Percentiles rank a stretch among this genome's conserved stretches.
phyloP scores from a whole-genome alignment of 1,140 invertebrate genomes.

The Drosophila obscura region DNA sequence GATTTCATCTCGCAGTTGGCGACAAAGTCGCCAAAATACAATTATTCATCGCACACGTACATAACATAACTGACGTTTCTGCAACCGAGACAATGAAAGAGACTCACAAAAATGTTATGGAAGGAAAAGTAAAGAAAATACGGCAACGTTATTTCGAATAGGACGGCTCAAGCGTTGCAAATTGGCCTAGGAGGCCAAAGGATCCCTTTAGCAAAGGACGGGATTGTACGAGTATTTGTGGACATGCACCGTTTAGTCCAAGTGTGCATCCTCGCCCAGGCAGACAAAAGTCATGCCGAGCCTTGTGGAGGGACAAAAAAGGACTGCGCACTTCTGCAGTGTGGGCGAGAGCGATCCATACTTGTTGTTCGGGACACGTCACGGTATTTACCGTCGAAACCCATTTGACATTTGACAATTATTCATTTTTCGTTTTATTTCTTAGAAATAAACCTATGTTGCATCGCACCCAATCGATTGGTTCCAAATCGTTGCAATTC shows the following conservation, averaged over 20 bases:
- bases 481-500: constrained; percentile 75
- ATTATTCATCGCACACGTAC: constrained; percentile 51
- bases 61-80: constrained; percentile 33
- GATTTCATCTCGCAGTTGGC: constrained; percentile 57
- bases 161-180: constrained; percentile 68
- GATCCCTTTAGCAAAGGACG: constrained; percentile 22
- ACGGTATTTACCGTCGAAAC: constrained; percentile 44
- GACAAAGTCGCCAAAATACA: constrained; percentile 65
- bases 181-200: constrained; percentile 63
- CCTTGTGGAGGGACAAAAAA: constrained; percentile 34
- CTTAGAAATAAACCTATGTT: constrained; percentile 64
- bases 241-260: constrained; percentile 35
- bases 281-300: constrained; percentile 37
- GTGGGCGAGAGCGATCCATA: constrained; percentile 32
- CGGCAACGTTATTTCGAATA: constrained; percentile 61
- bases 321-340: constrained; percentile 48
- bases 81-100: constrained; percentile 6
- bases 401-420: constrained; percentile 65
- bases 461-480: constrained; percentile 62
- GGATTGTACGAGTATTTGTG: constrained; percentile 37
- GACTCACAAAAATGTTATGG: constrained; percentile 20
- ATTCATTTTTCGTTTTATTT: constrained; percentile 72
- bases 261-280: constrained; percentile 22
- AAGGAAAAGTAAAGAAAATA: constrained; percentile 24
- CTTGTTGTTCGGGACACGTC: constrained; percentile 54